Conservation (phyloP, 2,113 vertebrate species). For the Lasiurus cinereus region DNA sequence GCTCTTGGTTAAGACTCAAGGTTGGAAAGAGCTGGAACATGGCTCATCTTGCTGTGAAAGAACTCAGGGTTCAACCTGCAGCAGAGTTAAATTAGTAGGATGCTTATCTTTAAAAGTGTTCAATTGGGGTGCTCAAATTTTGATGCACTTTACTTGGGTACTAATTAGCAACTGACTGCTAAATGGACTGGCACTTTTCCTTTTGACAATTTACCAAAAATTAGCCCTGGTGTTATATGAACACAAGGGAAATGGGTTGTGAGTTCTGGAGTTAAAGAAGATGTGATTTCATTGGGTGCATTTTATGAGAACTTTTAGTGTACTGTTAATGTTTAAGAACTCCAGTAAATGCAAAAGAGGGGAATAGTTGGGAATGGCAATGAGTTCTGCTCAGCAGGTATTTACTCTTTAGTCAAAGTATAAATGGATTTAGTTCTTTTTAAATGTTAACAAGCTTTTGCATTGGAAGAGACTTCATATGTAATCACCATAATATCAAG, state of each 20-base stretch:
- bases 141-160: conserved; percentile 85
- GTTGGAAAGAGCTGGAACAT: conserved; percentile 2
- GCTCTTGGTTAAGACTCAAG: conserved; percentile 16
- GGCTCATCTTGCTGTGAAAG: conserved; percentile 61
- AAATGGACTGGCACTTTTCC: conserved; percentile 88
- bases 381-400: conserved; percentile 67
- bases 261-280: conserved; percentile 60
- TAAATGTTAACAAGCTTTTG: conserved; percentile 75
- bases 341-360: conserved; percentile 76
- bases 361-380: conserved; percentile 68
- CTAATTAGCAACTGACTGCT: conserved; percentile 88
- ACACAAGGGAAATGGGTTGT: conserved; percentile 52
- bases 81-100: conserved; percentile 85
- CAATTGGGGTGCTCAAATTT: conserved; percentile 85
- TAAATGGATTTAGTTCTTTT: conserved; percentile 72
- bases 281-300: conserved; percentile 54
- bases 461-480: conserved; percentile 46
- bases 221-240: conserved; percentile 62
- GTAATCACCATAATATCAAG: conserved; percentile 70
- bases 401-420: conserved; percentile 46
- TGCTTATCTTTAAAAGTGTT: conserved; percentile 85
- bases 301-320: conserved; percentile 72
- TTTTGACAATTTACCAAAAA: conserved; percentile 79
- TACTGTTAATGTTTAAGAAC: conserved; percentile 74
- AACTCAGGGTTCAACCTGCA: conserved; percentile 75